Percentiles rank a stretch among this genome's conserved stretches.
These are phyloP conservation scores for Carposina sasakii DNA, from an alignment of 1,140 invertebrate species.

Conservation along the genomic window DNA sequence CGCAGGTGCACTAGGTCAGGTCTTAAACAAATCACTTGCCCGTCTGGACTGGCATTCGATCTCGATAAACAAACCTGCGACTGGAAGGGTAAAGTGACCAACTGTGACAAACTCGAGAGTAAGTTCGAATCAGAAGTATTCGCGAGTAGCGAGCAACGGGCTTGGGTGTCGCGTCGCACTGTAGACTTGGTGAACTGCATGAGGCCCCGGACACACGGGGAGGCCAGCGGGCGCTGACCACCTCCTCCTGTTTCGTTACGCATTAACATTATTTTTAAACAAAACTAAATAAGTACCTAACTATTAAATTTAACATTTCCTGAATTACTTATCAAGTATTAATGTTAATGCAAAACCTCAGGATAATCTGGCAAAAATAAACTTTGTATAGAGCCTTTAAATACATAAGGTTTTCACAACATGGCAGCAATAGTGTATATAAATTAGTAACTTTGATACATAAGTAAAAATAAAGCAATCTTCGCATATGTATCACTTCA, in stretches of 20 bases:
- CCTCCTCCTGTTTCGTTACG: conserved; percentile 24
- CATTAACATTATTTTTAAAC: conserved; percentile 36
- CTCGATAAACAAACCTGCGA: conserved; percentile 97
- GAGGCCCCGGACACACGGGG: conserved; percentile 58
- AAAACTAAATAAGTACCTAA: too few species aligned
- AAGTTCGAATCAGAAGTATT: conserved; percentile 78
- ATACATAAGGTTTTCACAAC: too few species aligned
- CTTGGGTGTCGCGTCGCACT: conserved; percentile 69
- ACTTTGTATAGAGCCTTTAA: too few species aligned
- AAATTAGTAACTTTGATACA: too few species aligned
- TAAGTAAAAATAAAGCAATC: too few species aligned
- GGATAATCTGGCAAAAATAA: too few species aligned
- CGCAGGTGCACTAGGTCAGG: conserved; percentile 92
- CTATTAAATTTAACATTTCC: too few species aligned
- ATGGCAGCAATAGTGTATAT: too few species aligned
- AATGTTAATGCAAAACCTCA: too few species aligned
- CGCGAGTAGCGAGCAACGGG: conserved; percentile 65
- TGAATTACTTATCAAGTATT: too few species aligned
- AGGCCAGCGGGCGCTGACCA: conserved; percentile 30
- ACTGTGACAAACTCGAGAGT: conserved; percentile 96
- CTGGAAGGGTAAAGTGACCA: conserved; percentile 97
- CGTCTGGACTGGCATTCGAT: conserved; percentile 95
- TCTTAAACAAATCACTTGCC: conserved; percentile 95
- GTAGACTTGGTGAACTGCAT: conserved; percentile 67
- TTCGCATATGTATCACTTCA: too few species aligned